Percentiles rank a stretch among this genome's conserved stretches.
Conservation (phyloP, 1,140 invertebrate species). For the Trichogramma pretiosum region DNA sequence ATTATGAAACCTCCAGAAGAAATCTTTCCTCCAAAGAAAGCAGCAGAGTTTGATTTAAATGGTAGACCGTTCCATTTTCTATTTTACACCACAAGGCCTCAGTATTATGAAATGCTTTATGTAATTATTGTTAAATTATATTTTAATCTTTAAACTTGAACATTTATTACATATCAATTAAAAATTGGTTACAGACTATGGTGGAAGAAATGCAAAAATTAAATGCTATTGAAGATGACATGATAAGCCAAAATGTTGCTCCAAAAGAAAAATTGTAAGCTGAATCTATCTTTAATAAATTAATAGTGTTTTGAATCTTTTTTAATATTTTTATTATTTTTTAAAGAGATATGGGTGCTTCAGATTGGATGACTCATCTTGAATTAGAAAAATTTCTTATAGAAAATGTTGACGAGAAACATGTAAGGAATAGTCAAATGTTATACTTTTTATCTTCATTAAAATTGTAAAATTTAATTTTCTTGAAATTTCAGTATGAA, state of each 20-base stretch:
- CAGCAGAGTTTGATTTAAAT: conserved; percentile 79
- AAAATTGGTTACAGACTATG: conserved; percentile 35
- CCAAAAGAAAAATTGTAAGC: conserved; percentile 49
- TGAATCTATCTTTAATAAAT: too few relatives aligned
- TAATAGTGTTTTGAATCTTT: too few relatives aligned
- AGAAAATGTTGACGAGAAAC: conserved; percentile 61
- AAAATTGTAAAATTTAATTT: conserved; percentile 4
- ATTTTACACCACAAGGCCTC: conserved; percentile 81
- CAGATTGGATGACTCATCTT: conserved; percentile 60
- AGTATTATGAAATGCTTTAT: conserved; percentile 74
- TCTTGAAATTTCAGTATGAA: conserved; percentile 50
- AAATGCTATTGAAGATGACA: conserved; percentile 60
- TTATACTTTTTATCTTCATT: neutral
- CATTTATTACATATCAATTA: neutral
- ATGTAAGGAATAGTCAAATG: conserved; percentile 39
- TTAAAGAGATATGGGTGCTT: conserved; percentile 48
- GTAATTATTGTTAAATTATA: conserved; percentile 28
- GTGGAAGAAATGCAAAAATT: conserved; percentile 56
- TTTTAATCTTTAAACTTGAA: neutral
- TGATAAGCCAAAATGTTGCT: conserved; percentile 51
- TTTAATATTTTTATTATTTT: conserved; percentile 19
- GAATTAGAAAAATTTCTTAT: conserved; percentile 59
- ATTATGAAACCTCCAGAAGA: conserved; percentile 78
- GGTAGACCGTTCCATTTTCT: conserved; percentile 81
- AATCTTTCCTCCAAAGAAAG: conserved; percentile 76